Conservation (phyloP, 2,888 invertebrate genomes). For the Diplazon laetatorius region DNA sequence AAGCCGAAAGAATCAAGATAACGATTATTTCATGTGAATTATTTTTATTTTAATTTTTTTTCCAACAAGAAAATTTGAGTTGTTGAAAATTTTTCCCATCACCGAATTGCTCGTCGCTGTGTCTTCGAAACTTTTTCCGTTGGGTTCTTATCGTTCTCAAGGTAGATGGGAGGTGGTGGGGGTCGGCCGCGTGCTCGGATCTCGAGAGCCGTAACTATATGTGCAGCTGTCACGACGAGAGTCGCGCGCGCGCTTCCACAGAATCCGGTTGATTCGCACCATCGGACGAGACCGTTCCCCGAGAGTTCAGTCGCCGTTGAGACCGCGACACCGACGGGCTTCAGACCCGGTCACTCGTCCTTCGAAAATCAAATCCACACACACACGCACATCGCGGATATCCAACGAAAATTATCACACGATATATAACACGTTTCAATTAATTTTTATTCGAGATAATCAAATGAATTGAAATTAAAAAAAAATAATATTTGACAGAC, state of each 20-base stretch:
- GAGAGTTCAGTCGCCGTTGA: conserved; percentile 81
- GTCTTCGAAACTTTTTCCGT: too few species aligned
- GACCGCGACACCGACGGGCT: conserved; percentile 79
- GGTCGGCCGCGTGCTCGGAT: conserved; percentile 38
- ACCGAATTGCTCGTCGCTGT: too few species aligned
- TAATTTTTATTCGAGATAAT: too few species aligned
- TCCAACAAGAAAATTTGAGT: too few species aligned
- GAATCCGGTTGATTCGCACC: conserved; percentile 73
- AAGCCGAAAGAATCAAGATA: too few species aligned
- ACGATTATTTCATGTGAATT: too few species aligned
- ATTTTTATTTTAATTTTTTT: too few species aligned
- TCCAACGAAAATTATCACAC: conserved; percentile 14
- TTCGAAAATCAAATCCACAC: conserved; percentile 20
- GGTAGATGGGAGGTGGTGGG: not conserved
- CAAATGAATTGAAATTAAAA: not conserved
- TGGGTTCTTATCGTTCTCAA: not conserved
- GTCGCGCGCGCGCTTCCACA: conserved; percentile 32
- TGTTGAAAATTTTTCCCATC: conserved; percentile 7
- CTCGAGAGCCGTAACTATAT: not conserved
- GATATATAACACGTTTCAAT: not conserved
- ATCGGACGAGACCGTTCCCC: conserved; percentile 76
- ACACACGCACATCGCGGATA: conserved; percentile 44
- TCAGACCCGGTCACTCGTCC: conserved; percentile 68
- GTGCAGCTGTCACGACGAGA: conserved; percentile 22
- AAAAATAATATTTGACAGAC: too few species aligned